These are phyloP conservation scores for Cerastoderma edule DNA, from an alignment of 2,888 invertebrate genomes.

Conservation along the genomic window DNA sequence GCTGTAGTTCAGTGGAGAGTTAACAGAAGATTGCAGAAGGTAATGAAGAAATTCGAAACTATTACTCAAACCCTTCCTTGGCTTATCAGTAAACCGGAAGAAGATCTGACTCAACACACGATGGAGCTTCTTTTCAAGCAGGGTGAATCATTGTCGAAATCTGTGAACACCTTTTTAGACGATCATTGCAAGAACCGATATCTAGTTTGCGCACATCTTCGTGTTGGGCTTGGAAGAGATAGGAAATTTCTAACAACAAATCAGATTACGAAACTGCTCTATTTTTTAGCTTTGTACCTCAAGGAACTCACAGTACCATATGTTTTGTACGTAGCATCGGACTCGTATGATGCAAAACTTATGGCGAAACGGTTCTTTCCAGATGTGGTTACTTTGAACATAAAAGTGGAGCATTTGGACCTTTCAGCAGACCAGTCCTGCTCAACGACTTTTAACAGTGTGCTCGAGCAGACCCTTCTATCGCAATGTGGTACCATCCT, in stretches of 20 bases:
- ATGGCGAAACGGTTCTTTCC: background rate
- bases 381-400: background rate
- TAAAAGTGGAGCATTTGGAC: slow-evolving; percentile 41
- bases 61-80: slow-evolving; percentile 2
- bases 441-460: slow-evolving; percentile 18
- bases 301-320: background rate
- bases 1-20: background rate
- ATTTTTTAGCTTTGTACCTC: background rate
- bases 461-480: slow-evolving; percentile 40
- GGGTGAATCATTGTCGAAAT: background rate
- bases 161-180: background rate
- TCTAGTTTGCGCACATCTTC: slow-evolving; percentile 43
- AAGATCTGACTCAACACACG: slow-evolving; percentile 6
- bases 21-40: background rate
- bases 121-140: slow-evolving; percentile 27
- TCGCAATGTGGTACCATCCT: slow-evolving; percentile 30
- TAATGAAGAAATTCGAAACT: background rate
- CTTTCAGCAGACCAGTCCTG: slow-evolving; percentile 1
- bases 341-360: background rate
- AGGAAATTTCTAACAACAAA: background rate
- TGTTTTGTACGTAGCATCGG: background rate
- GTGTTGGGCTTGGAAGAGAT: slow-evolving; percentile 22
- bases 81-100: slow-evolving; percentile 11
- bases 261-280: background rate
- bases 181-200: background rate